These are phyloP conservation scores for Sisyra terminalis DNA, from an alignment of 2,888 invertebrate genomes.

Conservation along the genomic window DNA sequence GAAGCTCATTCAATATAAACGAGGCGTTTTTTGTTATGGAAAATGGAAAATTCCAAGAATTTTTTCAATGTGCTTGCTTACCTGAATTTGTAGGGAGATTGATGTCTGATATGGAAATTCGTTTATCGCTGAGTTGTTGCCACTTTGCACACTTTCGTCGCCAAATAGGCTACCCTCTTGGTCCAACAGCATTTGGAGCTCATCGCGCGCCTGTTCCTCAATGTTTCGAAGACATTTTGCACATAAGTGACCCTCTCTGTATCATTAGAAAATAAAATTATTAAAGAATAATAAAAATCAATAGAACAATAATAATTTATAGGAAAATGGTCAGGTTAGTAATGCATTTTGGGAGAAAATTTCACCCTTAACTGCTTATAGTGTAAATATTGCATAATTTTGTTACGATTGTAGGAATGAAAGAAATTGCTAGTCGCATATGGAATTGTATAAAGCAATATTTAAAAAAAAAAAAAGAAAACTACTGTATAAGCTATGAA, in stretches of 20 bases:
- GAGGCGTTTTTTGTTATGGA: slow-evolving; percentile 1
- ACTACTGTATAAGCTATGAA: too few relatives aligned
- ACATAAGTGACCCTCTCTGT: slow-evolving; percentile 68
- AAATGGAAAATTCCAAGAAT: slow-evolving; percentile 21
- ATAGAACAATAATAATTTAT: too few relatives aligned
- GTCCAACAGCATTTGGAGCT: slow-evolving; percentile 44
- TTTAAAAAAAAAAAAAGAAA: too few relatives aligned
- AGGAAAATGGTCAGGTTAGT: too few relatives aligned
- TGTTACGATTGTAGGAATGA: too few relatives aligned
- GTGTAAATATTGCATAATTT: too few relatives aligned
- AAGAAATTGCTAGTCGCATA: too few relatives aligned
- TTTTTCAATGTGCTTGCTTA: slow-evolving; percentile 19
- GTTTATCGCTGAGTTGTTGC: slow-evolving; percentile 29
- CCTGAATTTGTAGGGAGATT: slow-evolving; percentile 26
- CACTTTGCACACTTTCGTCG: slow-evolving; percentile 29
- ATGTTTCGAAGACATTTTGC: slow-evolving; percentile 59
- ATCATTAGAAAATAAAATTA: slow-evolving; percentile 13
- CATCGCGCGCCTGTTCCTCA: slow-evolving; percentile 30
- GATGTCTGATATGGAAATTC: slow-evolving; percentile 20
- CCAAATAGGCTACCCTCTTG: slow-evolving; percentile 58
- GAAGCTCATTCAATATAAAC: too few relatives aligned
- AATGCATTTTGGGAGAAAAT: too few relatives aligned
- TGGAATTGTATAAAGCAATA: too few relatives aligned
- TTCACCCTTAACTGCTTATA: too few relatives aligned
- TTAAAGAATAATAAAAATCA: too few relatives aligned